A percentile compares a stretch with the other conserved stretches of the same genome.
Evolutionary conservation across 1,140 invertebrate genomes (phyloP).

Genomic region (Leptestheria dahalacensis): DNA sequence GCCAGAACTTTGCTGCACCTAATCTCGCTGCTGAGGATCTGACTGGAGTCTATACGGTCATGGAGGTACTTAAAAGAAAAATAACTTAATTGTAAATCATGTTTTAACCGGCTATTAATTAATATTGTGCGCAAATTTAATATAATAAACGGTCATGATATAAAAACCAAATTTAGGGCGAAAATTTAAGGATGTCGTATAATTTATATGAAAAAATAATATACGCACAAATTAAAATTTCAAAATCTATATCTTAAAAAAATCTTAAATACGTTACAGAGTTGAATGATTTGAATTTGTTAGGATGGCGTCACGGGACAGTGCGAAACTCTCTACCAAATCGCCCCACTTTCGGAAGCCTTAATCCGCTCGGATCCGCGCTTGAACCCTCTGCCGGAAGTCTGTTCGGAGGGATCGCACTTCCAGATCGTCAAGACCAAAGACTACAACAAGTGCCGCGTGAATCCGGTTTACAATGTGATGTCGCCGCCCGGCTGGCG

Average conservation of each 20-base stretch:
- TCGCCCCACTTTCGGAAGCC: conserved; percentile 10
- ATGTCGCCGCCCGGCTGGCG: conserved; percentile 10
- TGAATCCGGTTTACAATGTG: conserved; percentile 11
- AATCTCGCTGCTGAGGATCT: conserved; percentile 2
- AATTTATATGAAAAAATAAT: too few relatives aligned
- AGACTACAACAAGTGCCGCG: conserved; percentile 11
- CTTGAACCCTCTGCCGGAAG: conserved; percentile 7
- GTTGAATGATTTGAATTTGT: not conserved
- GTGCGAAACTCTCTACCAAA: conserved; percentile 15
- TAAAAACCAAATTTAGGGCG: too few relatives aligned
- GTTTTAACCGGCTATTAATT: not conserved
- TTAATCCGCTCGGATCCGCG: not conserved
- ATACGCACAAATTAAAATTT: too few relatives aligned
- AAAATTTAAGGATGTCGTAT: too few relatives aligned
- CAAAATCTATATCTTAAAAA: not conserved
- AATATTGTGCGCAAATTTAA: too few relatives aligned
- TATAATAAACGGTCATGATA: too few relatives aligned
- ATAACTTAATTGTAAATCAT: not conserved
- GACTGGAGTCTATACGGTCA: conserved; percentile 1
- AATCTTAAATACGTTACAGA: too few relatives aligned
- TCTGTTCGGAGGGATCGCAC: conserved; percentile 13
- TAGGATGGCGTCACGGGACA: conserved; percentile 14
- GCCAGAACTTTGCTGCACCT: conserved; percentile 7
- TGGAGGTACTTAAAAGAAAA: too few relatives aligned
- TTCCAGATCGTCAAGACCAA: conserved; percentile 15